Base-by-base conservation (phyloP, 2,888 invertebrate genomes). In the Crepidodera aurea region DNA sequence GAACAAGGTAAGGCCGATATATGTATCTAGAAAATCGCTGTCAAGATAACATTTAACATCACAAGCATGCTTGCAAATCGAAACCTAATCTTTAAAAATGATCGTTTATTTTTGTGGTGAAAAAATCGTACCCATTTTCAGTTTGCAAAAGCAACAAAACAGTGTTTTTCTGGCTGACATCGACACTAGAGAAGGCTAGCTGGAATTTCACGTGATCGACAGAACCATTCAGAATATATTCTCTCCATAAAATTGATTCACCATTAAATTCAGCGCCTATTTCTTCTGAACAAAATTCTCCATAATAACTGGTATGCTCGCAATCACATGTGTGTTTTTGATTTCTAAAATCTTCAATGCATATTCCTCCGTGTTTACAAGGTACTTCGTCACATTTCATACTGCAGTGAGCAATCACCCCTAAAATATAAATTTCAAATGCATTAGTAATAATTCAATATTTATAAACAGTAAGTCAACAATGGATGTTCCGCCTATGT, bases 311-410 rank as follows among this genome's bases (percentile, higher is more conserved):
- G 0, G 95, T 95, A 64, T 91, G 87, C 71, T 93, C 92, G 71
- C 95, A 96, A 69, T 94, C 90, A 75, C 96, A 96, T 7, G 90
- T 90, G 69, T 93, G 92, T 67, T 91, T 90, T 72, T 93, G 92
- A 65, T 90, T 89, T 10, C 89, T 88, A 78, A 96, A 96, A 77
- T 94, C 92, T 79, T 96, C 95, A 1, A 92, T 90, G 75, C 95
- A 96, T 13, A 90, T 85, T 0, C 95, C 95, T 42, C 90, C 90
- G 75, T 95, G 93, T 74, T 93, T 92, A 76, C 95, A 96, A 0
- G 95, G 95, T 53, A 90, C 87, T 0, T 89, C 87, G 74, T 95
- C 94, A 75, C 95, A 96, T 78, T 92, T 91, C 90, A 95, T 94
- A 71, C 90, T 90, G 78, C 95, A 96, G 74, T 92, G 89, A 1